Percentiles rank a stretch among this genome's conserved stretches.
Conservation (phyloP, 2,888 invertebrate genomes). For the Drosophila flavopinicola region DNA sequence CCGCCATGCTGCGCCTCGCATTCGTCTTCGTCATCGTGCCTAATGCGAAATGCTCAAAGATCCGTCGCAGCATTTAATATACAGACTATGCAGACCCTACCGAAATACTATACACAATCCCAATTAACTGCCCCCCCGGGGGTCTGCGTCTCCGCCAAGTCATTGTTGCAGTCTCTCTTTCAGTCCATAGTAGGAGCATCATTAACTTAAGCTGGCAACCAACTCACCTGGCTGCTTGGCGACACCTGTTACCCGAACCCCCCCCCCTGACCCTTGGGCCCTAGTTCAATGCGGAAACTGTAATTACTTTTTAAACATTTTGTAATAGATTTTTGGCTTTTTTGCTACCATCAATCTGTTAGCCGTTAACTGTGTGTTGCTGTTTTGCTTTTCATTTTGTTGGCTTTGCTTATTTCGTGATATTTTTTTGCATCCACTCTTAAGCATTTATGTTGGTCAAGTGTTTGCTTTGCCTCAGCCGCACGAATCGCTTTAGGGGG, state of each 20-base stretch:
- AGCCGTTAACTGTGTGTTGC: constrained; percentile 49
- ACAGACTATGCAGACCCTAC: background rate
- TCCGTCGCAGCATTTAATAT: constrained; percentile 18
- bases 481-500: constrained; percentile 57
- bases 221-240: constrained; percentile 35
- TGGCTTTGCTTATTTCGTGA: constrained; percentile 52
- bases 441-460: constrained; percentile 76
- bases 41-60: constrained; percentile 53
- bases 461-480: constrained; percentile 49
- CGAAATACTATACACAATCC: constrained; percentile 12
- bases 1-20: background rate
- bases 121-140: constrained; percentile 32
- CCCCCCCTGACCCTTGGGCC: background rate
- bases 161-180: constrained; percentile 39
- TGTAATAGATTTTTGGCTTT: constrained; percentile 72
- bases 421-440: constrained; percentile 52
- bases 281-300: constrained; percentile 68
- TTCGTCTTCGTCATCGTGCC: constrained; percentile 50
- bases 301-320: constrained; percentile 69
- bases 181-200: constrained; percentile 22
- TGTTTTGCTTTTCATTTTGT: constrained; percentile 37
- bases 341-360: constrained; percentile 37
- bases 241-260: constrained; percentile 30
- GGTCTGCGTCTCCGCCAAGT: constrained; percentile 19
- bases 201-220: constrained; percentile 35